Percentiles rank a stretch among this genome's conserved stretches.
Evolutionary conservation across 2,113 vertebrate species (phyloP).

Genomic region (Thymallus thymallus): DNA sequence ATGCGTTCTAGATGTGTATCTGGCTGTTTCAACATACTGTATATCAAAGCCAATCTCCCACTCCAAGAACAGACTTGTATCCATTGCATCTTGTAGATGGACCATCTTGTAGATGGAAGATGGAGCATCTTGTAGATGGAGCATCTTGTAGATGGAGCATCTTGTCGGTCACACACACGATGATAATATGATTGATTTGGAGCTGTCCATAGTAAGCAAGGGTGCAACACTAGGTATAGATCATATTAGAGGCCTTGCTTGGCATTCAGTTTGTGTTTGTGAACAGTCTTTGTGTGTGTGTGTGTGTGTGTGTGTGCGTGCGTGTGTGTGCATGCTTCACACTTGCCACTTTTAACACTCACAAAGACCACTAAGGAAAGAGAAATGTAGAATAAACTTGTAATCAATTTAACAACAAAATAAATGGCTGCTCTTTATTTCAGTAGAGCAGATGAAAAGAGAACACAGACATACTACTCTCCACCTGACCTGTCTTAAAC

Average conservation of each 20-base stretch:
- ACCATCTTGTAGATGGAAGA: too few relatives aligned
- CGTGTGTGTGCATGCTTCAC: constrained; percentile 4
- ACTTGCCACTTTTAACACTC: too few relatives aligned
- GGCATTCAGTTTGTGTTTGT: neutral
- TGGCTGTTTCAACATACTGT: constrained; percentile 37
- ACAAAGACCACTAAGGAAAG: too few relatives aligned
- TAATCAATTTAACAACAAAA: too few relatives aligned
- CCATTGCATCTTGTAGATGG: neutral
- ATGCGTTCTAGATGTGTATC: constrained; percentile 47
- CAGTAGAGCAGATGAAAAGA: constrained; percentile 15
- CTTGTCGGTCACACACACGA: neutral
- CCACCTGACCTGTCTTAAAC: constrained; percentile 22
- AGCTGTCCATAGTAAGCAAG: constrained; percentile 1
- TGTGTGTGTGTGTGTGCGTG: too few relatives aligned
- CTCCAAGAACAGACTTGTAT: constrained; percentile 23
- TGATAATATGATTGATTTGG: constrained; percentile 34
- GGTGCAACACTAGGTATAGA: constrained; percentile 2
- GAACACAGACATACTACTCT: constrained; percentile 36
- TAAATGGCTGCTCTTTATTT: too few relatives aligned
- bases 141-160: too few relatives aligned
- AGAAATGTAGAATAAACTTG: too few relatives aligned
- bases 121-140: too few relatives aligned
- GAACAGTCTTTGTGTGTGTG: too few relatives aligned
- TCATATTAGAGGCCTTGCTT: constrained; percentile 2
- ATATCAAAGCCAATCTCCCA: constrained; percentile 19